Evolutionary conservation across 2,797 vertebrate genomes (phyloP).

Genomic region (Sciurus carolinensis): DNA sequence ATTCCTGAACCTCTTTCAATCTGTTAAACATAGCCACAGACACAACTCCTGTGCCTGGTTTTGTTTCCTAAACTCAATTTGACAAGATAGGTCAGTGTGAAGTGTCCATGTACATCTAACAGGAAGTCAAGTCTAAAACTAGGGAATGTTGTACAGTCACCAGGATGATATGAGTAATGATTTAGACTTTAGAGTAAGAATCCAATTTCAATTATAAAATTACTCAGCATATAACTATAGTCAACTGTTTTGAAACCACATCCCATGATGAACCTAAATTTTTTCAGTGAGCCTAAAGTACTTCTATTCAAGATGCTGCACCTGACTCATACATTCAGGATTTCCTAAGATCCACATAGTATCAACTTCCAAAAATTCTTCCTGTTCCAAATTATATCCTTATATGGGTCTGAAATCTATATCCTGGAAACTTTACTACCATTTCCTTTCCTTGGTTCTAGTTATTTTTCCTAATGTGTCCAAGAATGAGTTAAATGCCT

Average conservation of each 20-base stretch:
- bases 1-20: conserved; percentile 89
- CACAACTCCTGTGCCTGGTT: conserved; percentile 51
- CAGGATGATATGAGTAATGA: neutral
- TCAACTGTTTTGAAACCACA: neutral
- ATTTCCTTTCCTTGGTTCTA: neutral
- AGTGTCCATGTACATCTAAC: neutral
- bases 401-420: neutral
- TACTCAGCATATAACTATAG: neutral
- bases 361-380: neutral
- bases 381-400: neutral
- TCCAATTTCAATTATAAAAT: neutral
- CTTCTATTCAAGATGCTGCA: neutral
- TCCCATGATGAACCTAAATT: neutral
- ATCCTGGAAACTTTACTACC: neutral
- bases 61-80: conserved; percentile 82
- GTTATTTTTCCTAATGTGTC: neutral
- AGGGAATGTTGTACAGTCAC: neutral
- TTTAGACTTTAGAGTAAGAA: neutral
- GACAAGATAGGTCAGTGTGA: conserved; percentile 28
- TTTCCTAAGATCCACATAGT: neutral
- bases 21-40: conserved; percentile 79
- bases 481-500: neutral
- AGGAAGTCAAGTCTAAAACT: conserved; percentile 28
- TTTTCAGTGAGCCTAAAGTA: neutral
- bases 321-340: neutral